Evolutionary conservation across 2,113 vertebrate species (phyloP).

Genomic region (Dipodomys ordii): DNA sequence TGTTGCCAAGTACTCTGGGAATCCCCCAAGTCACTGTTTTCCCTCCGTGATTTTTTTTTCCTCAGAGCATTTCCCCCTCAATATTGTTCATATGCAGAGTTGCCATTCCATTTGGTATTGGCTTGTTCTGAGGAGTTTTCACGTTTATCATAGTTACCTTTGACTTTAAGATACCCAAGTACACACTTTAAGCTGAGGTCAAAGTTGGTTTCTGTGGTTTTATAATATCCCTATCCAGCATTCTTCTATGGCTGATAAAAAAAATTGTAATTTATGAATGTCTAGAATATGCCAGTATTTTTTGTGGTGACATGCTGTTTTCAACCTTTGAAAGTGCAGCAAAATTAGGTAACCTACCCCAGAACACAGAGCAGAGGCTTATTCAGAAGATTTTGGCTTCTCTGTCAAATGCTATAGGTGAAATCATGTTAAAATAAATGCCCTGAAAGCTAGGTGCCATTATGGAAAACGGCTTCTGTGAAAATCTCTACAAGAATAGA

Average conservation of each 20-base stretch:
- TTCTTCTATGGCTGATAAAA: not conserved
- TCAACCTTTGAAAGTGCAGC: not conserved
- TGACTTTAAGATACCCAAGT: too few relatives aligned
- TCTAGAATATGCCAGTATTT: not conserved
- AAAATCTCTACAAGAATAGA: not conserved
- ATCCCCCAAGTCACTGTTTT: not conserved
- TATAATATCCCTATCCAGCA: not conserved
- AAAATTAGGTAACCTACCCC: constrained; percentile 2
- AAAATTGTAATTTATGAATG: not conserved
- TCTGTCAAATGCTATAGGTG: not conserved
- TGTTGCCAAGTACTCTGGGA: not conserved
- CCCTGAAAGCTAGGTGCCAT: not conserved
- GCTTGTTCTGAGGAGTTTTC: not conserved
- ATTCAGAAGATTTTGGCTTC: constrained; percentile 33
- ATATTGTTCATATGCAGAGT: constrained; percentile 28
- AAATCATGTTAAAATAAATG: constrained; percentile 44
- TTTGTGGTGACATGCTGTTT: not conserved
- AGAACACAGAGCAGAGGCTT: not conserved
- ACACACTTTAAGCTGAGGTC: too few relatives aligned
- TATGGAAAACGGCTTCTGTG: not conserved
- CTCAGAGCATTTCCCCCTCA: not conserved
- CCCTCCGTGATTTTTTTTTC: too few relatives aligned
- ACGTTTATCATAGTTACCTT: not conserved
- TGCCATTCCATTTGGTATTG: not conserved
- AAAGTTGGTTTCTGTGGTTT: constrained; percentile 22